phyloP scores from a whole-genome alignment of 2,797 vertebrate species.

The Typhlichthys eigenmanni region DNA sequence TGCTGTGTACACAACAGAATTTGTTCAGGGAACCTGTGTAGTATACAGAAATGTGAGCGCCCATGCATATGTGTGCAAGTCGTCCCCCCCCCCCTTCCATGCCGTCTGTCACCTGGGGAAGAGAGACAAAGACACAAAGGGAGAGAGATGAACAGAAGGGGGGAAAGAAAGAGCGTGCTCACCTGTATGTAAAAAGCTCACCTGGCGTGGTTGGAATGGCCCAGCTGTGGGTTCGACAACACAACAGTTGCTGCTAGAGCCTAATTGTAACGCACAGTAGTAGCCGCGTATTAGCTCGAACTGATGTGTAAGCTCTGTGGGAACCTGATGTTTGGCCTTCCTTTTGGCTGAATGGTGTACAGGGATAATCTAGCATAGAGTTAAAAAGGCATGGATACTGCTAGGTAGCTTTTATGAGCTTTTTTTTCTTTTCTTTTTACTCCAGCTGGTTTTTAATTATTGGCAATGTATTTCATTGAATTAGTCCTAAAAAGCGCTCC shows the following conservation, averaged over 20 bases:
- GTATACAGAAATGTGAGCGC: slow-evolving; percentile 14
- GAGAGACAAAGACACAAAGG: slow-evolving; percentile 21
- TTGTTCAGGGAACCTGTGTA: slow-evolving; percentile 4
- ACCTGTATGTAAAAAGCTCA: slow-evolving; percentile 67
- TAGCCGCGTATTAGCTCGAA: not conserved
- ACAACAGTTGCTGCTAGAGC: slow-evolving; percentile 34
- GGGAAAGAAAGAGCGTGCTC: slow-evolving; percentile 26
- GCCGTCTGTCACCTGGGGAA: slow-evolving; percentile 41
- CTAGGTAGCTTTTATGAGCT: too few relatives aligned
- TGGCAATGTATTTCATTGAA: slow-evolving; percentile 3
- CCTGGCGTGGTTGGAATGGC: slow-evolving; percentile 34
- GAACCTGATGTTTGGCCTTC: not conserved
- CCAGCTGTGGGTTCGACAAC: slow-evolving; percentile 15
- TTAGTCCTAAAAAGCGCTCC: not conserved
- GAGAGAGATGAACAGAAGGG: slow-evolving; percentile 29
- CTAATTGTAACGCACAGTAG: slow-evolving; percentile 16
- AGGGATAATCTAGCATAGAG: not conserved
- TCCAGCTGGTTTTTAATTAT: slow-evolving; percentile 2
- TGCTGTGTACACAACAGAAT: slow-evolving; percentile 39
- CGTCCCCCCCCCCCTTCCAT: not conserved
- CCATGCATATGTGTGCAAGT: slow-evolving; percentile 6
- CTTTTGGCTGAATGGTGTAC: not conserved
- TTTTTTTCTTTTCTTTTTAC: not conserved
- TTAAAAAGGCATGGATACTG: too few relatives aligned
- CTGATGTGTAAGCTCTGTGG: slow-evolving; percentile 2